These are phyloP conservation scores for Luidia sarsii DNA, from an alignment of 53 echinoderm and acorn worm species.

Conservation along the genomic window DNA sequence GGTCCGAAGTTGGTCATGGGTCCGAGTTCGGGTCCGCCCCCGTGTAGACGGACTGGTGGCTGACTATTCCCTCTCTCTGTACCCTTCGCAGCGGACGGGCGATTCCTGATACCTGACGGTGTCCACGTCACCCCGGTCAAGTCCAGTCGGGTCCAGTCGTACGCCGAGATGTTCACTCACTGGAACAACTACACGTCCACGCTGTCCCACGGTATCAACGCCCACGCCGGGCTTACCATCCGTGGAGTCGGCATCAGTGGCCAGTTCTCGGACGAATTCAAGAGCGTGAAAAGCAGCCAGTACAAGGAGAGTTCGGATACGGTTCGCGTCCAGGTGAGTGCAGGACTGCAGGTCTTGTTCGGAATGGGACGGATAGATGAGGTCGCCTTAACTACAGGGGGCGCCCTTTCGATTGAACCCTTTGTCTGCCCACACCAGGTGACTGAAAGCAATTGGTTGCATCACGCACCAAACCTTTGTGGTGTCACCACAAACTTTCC, in stretches of 20 bases:
- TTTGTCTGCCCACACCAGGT: too few relatives aligned
- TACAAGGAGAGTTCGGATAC: conserved; percentile 44
- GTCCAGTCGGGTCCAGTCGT: conserved; percentile 47
- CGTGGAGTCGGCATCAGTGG: conserved; percentile 35
- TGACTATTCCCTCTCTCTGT: too few relatives aligned
- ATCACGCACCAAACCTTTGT: too few relatives aligned
- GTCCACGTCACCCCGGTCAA: conserved; percentile 44
- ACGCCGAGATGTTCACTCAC: conserved; percentile 45
- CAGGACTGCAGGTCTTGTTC: not conserved
- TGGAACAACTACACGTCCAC: conserved; percentile 55
- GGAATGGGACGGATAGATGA: not conserved
- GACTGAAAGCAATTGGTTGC: too few relatives aligned
- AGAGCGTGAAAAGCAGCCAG: conserved; percentile 18
- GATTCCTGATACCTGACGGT: conserved; percentile 49
- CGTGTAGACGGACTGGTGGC: too few relatives aligned
- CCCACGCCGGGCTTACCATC: conserved; percentile 23
- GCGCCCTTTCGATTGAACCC: too few relatives aligned
- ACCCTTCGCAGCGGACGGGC: conserved; percentile 18
- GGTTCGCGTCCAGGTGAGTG: conserved; percentile 47
- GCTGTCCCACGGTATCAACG: conserved; percentile 33
- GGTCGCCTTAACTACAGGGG: too few relatives aligned
- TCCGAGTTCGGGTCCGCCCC: too few relatives aligned
- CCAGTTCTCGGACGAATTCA: conserved; percentile 32
- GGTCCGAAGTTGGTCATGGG: too few relatives aligned
- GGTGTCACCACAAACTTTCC: too few relatives aligned